These are phyloP conservation scores for Eurytoma adleriae DNA, from an alignment of 2,888 invertebrate genomes.

Conservation along the genomic window DNA sequence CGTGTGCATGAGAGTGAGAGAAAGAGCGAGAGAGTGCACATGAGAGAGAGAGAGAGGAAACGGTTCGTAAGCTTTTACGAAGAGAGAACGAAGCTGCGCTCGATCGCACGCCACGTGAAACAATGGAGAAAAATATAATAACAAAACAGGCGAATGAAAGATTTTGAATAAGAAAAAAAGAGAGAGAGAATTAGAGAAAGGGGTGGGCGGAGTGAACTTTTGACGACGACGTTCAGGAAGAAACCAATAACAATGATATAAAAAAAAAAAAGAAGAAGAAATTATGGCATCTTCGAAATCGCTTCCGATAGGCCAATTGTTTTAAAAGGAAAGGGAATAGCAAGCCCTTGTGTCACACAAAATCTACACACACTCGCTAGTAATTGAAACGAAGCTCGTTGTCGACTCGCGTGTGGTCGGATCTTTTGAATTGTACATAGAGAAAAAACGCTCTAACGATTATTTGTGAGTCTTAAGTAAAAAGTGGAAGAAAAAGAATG, in stretches of 20 bases:
- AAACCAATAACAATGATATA: background rate
- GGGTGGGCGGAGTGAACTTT: constrained; percentile 13
- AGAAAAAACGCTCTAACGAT: constrained; percentile 53
- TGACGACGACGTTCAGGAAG: constrained; percentile 23
- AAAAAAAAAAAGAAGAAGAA: constrained; percentile 14
- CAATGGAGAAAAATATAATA: background rate
- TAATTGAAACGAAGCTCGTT: constrained; percentile 44
- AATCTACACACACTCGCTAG: constrained; percentile 37
- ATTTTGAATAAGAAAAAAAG: background rate
- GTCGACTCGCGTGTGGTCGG: constrained; percentile 53
- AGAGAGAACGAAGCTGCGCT: constrained; percentile 15
- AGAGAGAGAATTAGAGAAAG: background rate
- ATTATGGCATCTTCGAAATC: constrained; percentile 52
- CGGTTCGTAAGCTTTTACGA: constrained; percentile 46
- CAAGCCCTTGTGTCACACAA: constrained; percentile 41
- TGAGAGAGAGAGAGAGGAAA: constrained; percentile 1
- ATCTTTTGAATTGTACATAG: constrained; percentile 58
- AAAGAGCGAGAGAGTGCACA: no score
- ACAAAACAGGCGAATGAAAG: constrained; percentile 14
- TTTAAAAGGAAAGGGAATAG: background rate
- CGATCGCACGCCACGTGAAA: background rate
- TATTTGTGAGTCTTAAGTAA: constrained; percentile 45
- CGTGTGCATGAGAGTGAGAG: no score
- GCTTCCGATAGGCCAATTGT: constrained; percentile 51
- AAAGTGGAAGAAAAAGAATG: constrained; percentile 31